A percentile compares a stretch with the other conserved stretches of the same genome.
These are phyloP conservation scores for Azorinus chamasolen DNA, from an alignment of 2,888 invertebrate genomes.

Conservation along the genomic window DNA sequence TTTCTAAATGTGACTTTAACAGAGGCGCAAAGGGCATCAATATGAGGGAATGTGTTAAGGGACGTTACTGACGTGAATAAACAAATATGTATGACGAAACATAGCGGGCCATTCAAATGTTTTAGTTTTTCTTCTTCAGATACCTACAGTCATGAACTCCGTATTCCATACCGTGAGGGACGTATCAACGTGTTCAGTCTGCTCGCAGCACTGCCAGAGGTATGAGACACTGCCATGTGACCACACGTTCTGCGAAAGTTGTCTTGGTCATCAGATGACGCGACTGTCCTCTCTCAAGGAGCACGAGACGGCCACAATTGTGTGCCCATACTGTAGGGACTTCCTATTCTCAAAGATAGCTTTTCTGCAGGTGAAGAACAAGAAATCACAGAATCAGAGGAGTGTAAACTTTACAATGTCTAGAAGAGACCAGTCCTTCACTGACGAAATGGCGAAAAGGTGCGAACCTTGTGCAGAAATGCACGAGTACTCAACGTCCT, in stretches of 20 bases:
- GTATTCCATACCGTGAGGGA: too few relatives aligned
- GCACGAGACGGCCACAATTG: conserved; percentile 33
- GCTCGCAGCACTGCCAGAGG: conserved; percentile 17
- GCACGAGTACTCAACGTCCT: conserved; percentile 34
- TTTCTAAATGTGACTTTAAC: too few relatives aligned
- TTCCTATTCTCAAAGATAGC: conserved; percentile 31
- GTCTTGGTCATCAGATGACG: conserved; percentile 39
- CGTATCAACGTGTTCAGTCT: conserved; percentile 45
- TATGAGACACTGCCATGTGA: conserved; percentile 39
- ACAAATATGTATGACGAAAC: too few relatives aligned
- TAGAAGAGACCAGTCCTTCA: conserved; percentile 3
- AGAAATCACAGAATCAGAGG: not conserved
- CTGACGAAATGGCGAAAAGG: conserved; percentile 24
- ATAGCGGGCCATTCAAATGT: too few relatives aligned
- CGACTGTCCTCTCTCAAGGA: conserved; percentile 26
- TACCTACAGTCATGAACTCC: too few relatives aligned
- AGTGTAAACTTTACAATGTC: not conserved
- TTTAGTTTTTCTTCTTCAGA: too few relatives aligned
- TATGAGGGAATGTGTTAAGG: too few relatives aligned
- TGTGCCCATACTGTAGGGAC: conserved; percentile 51
- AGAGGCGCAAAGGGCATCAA: too few relatives aligned
- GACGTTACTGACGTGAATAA: too few relatives aligned
- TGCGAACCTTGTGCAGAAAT: conserved; percentile 58
- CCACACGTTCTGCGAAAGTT: conserved; percentile 50
- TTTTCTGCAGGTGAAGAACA: not conserved